Percentiles rank a stretch among this genome's conserved stretches.
Conservation (phyloP, 1,140 invertebrate genomes). For the Acromyrmex charruanus region DNA sequence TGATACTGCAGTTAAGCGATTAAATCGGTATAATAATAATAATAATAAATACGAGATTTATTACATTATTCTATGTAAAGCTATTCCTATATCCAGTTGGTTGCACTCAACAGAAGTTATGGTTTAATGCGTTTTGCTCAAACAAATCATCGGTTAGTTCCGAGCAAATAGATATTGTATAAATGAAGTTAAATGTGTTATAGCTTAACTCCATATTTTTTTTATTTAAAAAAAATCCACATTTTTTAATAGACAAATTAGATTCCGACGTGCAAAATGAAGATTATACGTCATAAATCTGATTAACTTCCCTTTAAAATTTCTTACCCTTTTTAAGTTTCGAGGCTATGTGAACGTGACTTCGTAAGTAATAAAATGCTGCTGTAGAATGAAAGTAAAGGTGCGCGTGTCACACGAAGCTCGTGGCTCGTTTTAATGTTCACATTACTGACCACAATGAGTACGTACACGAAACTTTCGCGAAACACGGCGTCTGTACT, state of each 20-base stretch:
- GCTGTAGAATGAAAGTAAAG: conserved; percentile 44
- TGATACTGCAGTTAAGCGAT: conserved; percentile 26
- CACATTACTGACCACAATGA: conserved; percentile 12
- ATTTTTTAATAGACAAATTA: background rate
- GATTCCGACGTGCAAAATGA: background rate
- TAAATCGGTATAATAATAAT: conserved; percentile 25
- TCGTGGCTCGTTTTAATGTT: conserved; percentile 37
- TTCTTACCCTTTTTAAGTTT: conserved; percentile 8
- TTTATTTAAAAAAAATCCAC: background rate
- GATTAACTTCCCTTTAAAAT: conserved; percentile 17
- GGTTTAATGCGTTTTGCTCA: conserved; percentile 1
- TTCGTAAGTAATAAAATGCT: conserved; percentile 33
- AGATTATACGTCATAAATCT: background rate
- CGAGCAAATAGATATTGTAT: background rate
- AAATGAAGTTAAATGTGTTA: conserved; percentile 1
- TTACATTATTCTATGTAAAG: conserved; percentile 31
- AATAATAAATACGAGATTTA: conserved; percentile 25
- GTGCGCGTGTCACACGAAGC: conserved; percentile 48
- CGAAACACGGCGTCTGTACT: conserved; percentile 8
- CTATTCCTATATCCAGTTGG: conserved; percentile 23
- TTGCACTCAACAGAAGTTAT: conserved; percentile 6
- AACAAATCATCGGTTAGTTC: conserved; percentile 5
- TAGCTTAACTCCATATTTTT: background rate
- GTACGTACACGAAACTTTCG: conserved; percentile 13
- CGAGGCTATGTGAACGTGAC: conserved; percentile 22